Evolutionary conservation across 2,888 invertebrate species (phyloP).

Genomic region (Cosmia pyralina): DNA sequence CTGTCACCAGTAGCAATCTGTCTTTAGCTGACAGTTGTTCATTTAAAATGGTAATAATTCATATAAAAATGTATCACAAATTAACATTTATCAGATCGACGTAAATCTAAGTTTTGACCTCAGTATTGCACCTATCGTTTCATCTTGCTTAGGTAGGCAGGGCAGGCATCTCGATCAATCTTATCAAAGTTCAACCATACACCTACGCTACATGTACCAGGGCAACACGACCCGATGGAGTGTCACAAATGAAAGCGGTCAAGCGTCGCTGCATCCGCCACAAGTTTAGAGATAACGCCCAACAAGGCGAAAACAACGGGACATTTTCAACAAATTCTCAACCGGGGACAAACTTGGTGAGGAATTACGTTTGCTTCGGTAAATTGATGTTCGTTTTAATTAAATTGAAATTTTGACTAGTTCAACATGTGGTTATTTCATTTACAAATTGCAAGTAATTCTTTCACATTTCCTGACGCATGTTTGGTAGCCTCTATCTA

Average conservation of each 20-base stretch:
- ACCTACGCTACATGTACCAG: conserved; percentile 23
- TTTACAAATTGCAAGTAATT: not conserved
- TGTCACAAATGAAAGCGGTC: conserved; percentile 74
- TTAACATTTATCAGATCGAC: no score
- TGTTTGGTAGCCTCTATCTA: not conserved
- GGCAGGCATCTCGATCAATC: conserved; percentile 5
- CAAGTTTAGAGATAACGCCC: conserved; percentile 74
- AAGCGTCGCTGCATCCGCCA: conserved; percentile 71
- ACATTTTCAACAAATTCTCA: conserved; percentile 52
- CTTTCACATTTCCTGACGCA: no score
- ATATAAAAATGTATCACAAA: no score
- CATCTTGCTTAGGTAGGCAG: not conserved
- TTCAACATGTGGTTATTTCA: not conserved
- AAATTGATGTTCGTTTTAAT: conserved; percentile 35
- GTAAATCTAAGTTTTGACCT: no score
- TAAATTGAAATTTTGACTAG: not conserved
- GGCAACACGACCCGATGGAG: conserved; percentile 62
- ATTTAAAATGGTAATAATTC: no score
- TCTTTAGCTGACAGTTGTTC: no score
- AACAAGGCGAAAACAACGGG: conserved; percentile 57
- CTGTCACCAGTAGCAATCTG: no score
- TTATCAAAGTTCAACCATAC: conserved; percentile 33
- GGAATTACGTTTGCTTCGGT: conserved; percentile 46
- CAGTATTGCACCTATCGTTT: not conserved
- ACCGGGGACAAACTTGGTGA: conserved; percentile 25